Conservation (phyloP, 1,140 invertebrate genomes). For the Rhynchophorus ferrugineus region DNA sequence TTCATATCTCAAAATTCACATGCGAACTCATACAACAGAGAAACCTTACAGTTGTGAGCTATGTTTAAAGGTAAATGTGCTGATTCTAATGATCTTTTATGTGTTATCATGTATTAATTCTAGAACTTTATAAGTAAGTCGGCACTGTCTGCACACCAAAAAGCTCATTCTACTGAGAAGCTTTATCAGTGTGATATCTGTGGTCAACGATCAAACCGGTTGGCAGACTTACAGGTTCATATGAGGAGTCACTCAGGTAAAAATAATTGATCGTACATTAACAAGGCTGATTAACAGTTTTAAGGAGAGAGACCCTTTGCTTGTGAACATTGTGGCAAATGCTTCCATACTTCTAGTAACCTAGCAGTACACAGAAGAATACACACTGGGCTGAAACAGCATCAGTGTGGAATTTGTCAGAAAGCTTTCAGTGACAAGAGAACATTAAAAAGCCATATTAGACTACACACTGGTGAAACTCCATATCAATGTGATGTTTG, state of each 20-base stretch:
- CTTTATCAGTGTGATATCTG: slow-evolving; percentile 33
- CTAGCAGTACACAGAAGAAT: slow-evolving; percentile 46
- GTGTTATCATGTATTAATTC: background rate
- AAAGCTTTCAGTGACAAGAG: slow-evolving; percentile 47
- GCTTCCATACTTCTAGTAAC: slow-evolving; percentile 46
- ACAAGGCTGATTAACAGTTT: slow-evolving; percentile 6
- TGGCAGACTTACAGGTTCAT: slow-evolving; percentile 42
- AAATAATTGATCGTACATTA: background rate
- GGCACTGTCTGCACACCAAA: slow-evolving; percentile 29
- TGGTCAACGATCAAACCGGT: slow-evolving; percentile 29
- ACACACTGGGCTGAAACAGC: slow-evolving; percentile 45
- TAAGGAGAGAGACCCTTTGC: slow-evolving; percentile 42
- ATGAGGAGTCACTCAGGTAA: slow-evolving; percentile 44
- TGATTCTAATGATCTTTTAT: background rate
- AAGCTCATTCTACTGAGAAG: slow-evolving; percentile 41
- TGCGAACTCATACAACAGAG: slow-evolving; percentile 58
- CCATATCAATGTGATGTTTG: slow-evolving; percentile 33
- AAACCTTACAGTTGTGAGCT: slow-evolving; percentile 31
- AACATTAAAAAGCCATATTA: slow-evolving; percentile 45
- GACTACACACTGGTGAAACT: slow-evolving; percentile 44
- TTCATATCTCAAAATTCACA: slow-evolving; percentile 77
- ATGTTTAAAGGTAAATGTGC: slow-evolving; percentile 29
- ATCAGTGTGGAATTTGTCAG: slow-evolving; percentile 45
- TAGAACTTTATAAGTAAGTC: slow-evolving; percentile 33
- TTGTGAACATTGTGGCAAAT: slow-evolving; percentile 46